phyloP scores from a whole-genome alignment of 2,113 vertebrate genomes.

The Archilochus colubris region DNA sequence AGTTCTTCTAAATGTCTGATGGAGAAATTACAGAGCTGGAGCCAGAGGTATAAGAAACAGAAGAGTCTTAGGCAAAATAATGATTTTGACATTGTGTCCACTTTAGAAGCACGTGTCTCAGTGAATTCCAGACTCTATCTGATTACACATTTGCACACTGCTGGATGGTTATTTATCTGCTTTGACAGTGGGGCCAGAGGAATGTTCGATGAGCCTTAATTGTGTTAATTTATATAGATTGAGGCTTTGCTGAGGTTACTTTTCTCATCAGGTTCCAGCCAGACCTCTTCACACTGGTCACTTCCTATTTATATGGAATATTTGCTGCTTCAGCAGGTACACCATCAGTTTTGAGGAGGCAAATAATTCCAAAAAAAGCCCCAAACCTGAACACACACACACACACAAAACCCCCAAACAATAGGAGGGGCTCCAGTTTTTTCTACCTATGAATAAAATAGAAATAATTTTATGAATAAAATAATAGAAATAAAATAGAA shows the following conservation, averaged over 20 bases:
- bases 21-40: slow-evolving; percentile 41
- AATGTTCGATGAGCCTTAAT: slow-evolving; percentile 30
- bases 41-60: slow-evolving; percentile 23
- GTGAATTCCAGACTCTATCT: slow-evolving; percentile 12
- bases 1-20: background rate
- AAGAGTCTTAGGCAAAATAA: slow-evolving; percentile 36
- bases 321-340: background rate
- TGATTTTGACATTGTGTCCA: slow-evolving; percentile 57
- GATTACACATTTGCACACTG: background rate
- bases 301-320: background rate
- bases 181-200: slow-evolving; percentile 18
- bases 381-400: too few species aligned
- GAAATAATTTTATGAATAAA: too few species aligned
- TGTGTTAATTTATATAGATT: slow-evolving; percentile 41
- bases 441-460: background rate
- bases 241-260: background rate
- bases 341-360: background rate
- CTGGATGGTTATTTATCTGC: slow-evolving; percentile 23
- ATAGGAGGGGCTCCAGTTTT: background rate
- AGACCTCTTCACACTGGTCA: background rate
- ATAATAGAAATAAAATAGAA: background rate
- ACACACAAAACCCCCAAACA: background rate
- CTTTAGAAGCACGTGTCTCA: background rate
- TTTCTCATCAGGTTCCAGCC: slow-evolving; percentile 28
- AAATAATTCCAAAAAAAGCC: background rate